These are phyloP conservation scores for Synergus umbraculus DNA, from an alignment of 2,888 invertebrate genomes.

Conservation along the genomic window DNA sequence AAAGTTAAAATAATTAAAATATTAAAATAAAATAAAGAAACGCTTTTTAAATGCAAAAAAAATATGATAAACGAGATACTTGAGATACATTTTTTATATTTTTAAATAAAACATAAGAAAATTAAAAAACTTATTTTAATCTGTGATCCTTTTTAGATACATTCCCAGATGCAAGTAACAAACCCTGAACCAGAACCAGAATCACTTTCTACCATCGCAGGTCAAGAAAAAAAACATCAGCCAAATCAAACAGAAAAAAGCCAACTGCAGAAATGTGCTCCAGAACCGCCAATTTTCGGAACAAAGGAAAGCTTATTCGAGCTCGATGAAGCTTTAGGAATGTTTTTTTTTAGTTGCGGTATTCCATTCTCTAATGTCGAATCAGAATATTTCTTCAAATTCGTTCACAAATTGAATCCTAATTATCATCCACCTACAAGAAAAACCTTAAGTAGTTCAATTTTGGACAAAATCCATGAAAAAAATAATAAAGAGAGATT, in stretches of 20 bases:
- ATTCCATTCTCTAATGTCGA: background rate
- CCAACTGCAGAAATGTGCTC: background rate
- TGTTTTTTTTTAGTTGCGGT: background rate
- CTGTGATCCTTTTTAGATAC: background rate
- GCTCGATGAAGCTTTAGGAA: background rate
- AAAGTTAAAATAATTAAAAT: no score
- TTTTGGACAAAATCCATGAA: background rate
- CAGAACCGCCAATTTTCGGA: no score
- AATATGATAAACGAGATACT: no score
- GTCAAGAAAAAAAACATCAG: background rate
- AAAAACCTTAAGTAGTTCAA: background rate
- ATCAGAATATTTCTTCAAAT: slow-evolving; percentile 23
- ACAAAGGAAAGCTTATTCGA: background rate
- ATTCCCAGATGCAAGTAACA: background rate
- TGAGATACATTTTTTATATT: no score
- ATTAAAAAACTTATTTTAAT: background rate
- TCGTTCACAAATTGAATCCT: slow-evolving; percentile 11
- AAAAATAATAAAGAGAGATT: background rate
- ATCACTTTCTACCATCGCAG: background rate
- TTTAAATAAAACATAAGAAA: background rate
- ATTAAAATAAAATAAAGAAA: no score
- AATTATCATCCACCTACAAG: slow-evolving; percentile 23
- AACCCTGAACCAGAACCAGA: background rate
- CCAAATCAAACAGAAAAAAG: background rate
- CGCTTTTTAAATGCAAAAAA: no score